Base-by-base conservation (phyloP, 2,797 vertebrate genomes). In the Hemibagrus guttatus region DNA sequence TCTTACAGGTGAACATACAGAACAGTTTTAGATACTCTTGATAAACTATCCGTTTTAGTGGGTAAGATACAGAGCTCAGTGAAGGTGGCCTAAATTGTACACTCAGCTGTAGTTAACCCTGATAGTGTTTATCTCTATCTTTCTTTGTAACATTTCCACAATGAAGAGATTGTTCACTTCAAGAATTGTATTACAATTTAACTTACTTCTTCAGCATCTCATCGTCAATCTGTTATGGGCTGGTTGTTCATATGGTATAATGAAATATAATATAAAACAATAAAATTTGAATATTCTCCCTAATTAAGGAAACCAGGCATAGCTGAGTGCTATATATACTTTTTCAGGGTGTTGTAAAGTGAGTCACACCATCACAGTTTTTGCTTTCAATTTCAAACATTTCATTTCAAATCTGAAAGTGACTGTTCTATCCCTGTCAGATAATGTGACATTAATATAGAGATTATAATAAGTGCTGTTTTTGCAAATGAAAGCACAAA, bases 341-440 rank as follows among this genome's bases (percentile, higher is more conserved):
- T 23, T 9, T 11, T 11, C 39, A 64, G 11, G 56, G 31, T 42
- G 56, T 9, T 80, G 76, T 61, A 39, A 61, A 39, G 19, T 2
- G 13, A 39, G 76, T 42, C 26, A 59, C 54, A 39, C 28, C 0
- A 12, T 42, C 19, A 59, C 9, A 39, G 31, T 28, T 79, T 59
- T 59, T 59, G 19, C 76, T 59, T 79, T 79, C 76, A 79, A 26
- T 79, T 79, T 79, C 28, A 35, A 78, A 28, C 13, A 52, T n/a
- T 75, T 75, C 49, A 54, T 7, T 28, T 19, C 13, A 17, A 26
- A 26, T 80, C 56, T 35, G 26, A 39, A 79, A 26, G 28, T 59
- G 31, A 35, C 28, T 3, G 4, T 6, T 79, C 9, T 39, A 35
- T 16, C 19, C 11, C 39, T 1, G 7, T 11, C 28, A 19, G 35